Conservation (phyloP, 2,113 vertebrate species). For the Oreochromis aureus region DNA sequence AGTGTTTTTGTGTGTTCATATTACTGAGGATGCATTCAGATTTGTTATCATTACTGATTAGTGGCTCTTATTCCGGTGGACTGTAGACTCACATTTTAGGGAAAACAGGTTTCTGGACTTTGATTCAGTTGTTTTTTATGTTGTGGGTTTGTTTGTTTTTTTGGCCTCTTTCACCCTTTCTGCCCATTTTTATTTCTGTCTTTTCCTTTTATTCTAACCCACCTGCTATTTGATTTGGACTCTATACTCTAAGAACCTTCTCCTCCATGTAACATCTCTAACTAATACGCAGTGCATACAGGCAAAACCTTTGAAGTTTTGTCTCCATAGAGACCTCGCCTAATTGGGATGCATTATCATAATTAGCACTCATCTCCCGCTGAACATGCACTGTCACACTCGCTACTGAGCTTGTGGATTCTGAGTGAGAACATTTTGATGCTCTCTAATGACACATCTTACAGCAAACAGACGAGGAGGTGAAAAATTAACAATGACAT, state of each 20-base stretch:
- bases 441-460: background rate
- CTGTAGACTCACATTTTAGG: background rate
- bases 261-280: background rate
- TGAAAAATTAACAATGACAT: background rate
- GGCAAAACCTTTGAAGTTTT: constrained; percentile 40
- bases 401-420: background rate
- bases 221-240: constrained; percentile 11
- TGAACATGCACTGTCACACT: background rate
- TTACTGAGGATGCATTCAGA: background rate
- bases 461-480: background rate
- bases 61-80: background rate
- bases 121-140: background rate
- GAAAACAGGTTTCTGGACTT: background rate
- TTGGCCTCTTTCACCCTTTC: background rate
- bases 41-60: background rate
- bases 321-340: constrained; percentile 48
- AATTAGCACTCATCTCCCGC: constrained; percentile 43
- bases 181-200: background rate
- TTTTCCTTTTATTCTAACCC: background rate
- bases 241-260: background rate
- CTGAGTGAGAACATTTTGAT: background rate
- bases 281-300: background rate
- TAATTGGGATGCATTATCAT: constrained; percentile 54
- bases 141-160: background rate
- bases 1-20: background rate